These are phyloP conservation scores for Bovichtus diacanthus DNA, from an alignment of 2,797 vertebrate genomes.

Conservation along the genomic window DNA sequence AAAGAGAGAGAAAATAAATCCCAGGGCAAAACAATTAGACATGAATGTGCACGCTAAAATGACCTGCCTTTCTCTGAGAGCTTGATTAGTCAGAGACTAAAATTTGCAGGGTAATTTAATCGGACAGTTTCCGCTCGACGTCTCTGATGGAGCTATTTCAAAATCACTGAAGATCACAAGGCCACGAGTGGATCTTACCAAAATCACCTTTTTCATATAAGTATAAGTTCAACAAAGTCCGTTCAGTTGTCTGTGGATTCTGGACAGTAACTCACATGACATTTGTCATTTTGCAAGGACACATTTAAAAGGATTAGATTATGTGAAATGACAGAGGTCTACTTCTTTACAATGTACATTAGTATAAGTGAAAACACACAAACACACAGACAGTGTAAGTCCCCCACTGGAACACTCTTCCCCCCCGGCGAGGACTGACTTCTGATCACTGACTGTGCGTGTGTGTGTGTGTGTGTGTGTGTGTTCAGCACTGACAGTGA, in stretches of 20 bases:
- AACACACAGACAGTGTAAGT: conserved; percentile 8
- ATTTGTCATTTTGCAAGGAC: neutral
- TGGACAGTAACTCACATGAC: neutral
- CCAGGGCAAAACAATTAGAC: neutral
- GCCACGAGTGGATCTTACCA: neutral
- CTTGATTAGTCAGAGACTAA: neutral
- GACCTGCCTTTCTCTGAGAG: neutral
- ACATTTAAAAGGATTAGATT: no score
- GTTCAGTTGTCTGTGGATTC: neutral
- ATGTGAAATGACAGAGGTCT: neutral
- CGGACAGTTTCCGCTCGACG: neutral
- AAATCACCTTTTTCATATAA: neutral
- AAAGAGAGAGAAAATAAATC: neutral
- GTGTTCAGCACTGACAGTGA: neutral
- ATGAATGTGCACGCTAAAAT: neutral
- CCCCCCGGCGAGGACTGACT: conserved; percentile 10
- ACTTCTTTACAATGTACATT: neutral
- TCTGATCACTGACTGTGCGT: conserved; percentile 11
- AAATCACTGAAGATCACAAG: neutral
- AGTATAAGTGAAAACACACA: neutral
- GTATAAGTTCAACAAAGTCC: neutral
- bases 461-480: neutral
- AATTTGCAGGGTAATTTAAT: neutral
- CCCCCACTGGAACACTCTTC: conserved; percentile 8
- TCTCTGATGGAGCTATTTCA: neutral